Conservation (phyloP, 92 coral and sea anemone species). For the Hydrozoanthus gracilis region DNA sequence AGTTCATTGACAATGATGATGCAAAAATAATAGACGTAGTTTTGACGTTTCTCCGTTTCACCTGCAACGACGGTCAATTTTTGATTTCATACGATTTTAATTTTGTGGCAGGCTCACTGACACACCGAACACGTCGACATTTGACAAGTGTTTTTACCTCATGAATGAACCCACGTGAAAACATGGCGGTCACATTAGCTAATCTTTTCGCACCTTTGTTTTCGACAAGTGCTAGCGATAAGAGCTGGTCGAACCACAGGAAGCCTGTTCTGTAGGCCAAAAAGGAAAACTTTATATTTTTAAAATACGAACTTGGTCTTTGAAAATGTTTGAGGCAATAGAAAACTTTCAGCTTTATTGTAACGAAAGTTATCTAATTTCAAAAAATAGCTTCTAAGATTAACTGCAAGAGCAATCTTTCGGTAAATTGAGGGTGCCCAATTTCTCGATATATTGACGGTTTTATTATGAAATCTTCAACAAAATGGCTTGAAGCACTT, state of each 20-base stretch:
- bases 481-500: too few species aligned
- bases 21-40: neutral
- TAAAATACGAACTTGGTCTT: too few species aligned
- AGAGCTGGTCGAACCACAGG: neutral
- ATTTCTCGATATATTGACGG: too few species aligned
- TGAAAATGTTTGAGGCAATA: too few species aligned
- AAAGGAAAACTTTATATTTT: too few species aligned
- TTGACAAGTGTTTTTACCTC: neutral
- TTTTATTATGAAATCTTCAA: too few species aligned
- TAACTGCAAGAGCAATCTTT: too few species aligned
- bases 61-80: neutral
- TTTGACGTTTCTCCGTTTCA: neutral
- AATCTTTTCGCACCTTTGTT: neutral
- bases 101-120: neutral
- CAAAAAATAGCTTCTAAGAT: too few species aligned
- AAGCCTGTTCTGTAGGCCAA: neutral
- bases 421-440: too few species aligned
- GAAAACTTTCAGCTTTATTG: too few species aligned
- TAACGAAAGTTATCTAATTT: too few species aligned
- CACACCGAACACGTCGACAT: neutral
- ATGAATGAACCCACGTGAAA: neutral
- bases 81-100: neutral
- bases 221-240: too few species aligned
- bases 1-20: neutral
- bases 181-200: slow-evolving; percentile 6